These are phyloP conservation scores for Oceanites oceanicus DNA, from an alignment of 2,113 vertebrate genomes.

Conservation along the genomic window DNA sequence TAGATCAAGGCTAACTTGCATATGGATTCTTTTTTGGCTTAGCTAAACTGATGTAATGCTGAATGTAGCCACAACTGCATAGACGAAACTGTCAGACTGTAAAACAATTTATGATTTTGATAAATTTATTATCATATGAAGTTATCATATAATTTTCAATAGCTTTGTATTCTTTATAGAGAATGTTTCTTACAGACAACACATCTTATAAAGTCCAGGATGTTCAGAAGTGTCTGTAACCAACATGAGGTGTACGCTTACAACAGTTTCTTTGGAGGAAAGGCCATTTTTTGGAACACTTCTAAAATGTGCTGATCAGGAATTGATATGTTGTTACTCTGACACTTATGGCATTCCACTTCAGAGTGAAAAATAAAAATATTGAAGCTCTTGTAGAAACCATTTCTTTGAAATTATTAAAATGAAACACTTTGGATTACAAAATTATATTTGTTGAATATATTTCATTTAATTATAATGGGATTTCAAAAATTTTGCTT, in stretches of 20 bases:
- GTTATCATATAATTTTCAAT: background rate
- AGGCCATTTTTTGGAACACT: background rate
- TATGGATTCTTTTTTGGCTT: background rate
- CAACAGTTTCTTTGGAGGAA: background rate
- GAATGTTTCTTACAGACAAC: background rate
- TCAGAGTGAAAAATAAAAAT: background rate
- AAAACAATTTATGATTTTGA: background rate
- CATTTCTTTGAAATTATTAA: background rate
- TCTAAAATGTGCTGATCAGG: background rate
- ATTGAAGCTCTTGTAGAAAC: background rate
- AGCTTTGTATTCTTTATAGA: background rate
- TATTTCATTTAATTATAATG: background rate
- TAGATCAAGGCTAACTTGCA: background rate
- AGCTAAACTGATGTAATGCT: background rate
- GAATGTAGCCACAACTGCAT: background rate
- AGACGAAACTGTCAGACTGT: background rate
- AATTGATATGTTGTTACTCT: background rate
- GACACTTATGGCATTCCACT: background rate
- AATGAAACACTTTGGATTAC: fast-evolving
- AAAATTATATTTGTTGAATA: background rate
- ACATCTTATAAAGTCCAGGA: background rate
- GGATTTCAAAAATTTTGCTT: background rate
- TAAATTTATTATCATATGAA: background rate
- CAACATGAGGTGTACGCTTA: fast-evolving
- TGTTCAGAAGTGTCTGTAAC: background rate